A percentile compares a stretch with the other conserved stretches of the same genome.
Conservation (phyloP, 2,888 invertebrate species). For the Hecatera dysodea region DNA sequence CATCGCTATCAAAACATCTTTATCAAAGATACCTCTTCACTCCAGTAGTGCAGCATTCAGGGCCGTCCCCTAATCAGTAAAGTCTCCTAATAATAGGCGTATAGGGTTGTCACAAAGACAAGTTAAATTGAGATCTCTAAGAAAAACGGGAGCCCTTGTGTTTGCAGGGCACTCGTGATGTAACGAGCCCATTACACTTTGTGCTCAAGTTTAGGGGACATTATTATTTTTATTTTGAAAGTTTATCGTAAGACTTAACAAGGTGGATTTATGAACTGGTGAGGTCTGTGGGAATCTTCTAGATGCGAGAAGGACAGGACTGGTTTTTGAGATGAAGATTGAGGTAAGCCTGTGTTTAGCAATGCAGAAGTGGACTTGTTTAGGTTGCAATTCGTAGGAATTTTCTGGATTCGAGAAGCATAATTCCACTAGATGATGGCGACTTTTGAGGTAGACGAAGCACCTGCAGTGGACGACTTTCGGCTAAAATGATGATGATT, state of each 20-base stretch:
- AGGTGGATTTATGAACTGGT: too few species aligned
- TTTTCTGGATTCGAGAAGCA: too few species aligned
- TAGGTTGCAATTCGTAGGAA: too few species aligned
- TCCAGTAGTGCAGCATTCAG: slow-evolving; percentile 35
- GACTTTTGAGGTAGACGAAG: neutral
- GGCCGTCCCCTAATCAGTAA: slow-evolving; percentile 58
- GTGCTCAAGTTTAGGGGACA: slow-evolving; percentile 53
- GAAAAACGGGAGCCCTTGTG: slow-evolving; percentile 78
- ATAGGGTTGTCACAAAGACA: slow-evolving; percentile 76
- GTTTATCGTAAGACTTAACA: too few species aligned
- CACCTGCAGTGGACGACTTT: neutral
- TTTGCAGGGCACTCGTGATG: slow-evolving; percentile 76
- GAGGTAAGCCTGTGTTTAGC: too few species aligned
- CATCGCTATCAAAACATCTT: slow-evolving; percentile 24
- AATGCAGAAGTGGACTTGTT: too few species aligned
- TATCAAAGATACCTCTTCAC: slow-evolving; percentile 1
- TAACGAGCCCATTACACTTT: slow-evolving; percentile 78
- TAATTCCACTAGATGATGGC: too few species aligned
- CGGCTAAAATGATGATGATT: neutral
- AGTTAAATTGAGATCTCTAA: slow-evolving; percentile 79
- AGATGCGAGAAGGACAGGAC: neutral
- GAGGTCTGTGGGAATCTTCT: neutral
- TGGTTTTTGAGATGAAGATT: too few species aligned
- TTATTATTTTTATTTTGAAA: slow-evolving; percentile 20
- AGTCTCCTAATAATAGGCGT: slow-evolving; percentile 53